A percentile compares a stretch with the other conserved stretches of the same genome.
Conservation (phyloP, 2,888 invertebrate species). For the Eristalinus sepulchralis region DNA sequence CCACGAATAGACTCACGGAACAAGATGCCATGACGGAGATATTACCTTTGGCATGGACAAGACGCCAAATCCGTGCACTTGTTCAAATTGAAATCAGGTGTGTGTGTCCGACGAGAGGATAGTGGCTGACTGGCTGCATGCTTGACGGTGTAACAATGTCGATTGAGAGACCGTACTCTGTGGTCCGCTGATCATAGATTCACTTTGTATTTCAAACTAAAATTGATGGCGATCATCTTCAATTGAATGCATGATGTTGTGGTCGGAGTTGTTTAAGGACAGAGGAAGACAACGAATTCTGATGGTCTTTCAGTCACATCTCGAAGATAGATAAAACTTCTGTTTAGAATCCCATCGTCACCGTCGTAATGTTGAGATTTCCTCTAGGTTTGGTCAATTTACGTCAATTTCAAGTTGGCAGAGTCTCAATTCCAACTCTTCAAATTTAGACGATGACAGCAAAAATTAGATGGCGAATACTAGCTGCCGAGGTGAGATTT, state of each 20-base stretch:
- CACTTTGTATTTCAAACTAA: neutral
- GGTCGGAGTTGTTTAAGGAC: neutral
- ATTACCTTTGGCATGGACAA: constrained; percentile 30
- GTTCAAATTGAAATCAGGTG: constrained; percentile 67
- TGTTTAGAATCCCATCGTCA: too few species aligned
- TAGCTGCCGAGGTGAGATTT: too few species aligned
- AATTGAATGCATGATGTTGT: neutral
- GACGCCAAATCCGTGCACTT: constrained; percentile 70
- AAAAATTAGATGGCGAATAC: too few species aligned
- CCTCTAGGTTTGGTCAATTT: too few species aligned
- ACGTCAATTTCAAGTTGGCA: too few species aligned
- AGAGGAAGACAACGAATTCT: too few species aligned
- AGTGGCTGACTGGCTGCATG: neutral
- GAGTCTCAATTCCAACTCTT: too few species aligned
- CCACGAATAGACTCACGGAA: constrained; percentile 66
- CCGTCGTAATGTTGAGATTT: too few species aligned
- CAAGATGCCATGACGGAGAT: constrained; percentile 64
- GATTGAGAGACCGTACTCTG: constrained; percentile 44
- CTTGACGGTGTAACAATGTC: constrained; percentile 28
- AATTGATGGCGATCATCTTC: neutral
- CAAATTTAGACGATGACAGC: too few species aligned
- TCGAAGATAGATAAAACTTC: too few species aligned
- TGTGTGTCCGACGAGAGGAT: constrained; percentile 30
- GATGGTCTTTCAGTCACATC: too few species aligned
- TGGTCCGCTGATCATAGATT: constrained; percentile 22